Percentiles rank a stretch among this genome's conserved stretches.
These are phyloP conservation scores for Phrynocephalus forsythii DNA, from an alignment of 2,797 vertebrate genomes.

Conservation along the genomic window DNA sequence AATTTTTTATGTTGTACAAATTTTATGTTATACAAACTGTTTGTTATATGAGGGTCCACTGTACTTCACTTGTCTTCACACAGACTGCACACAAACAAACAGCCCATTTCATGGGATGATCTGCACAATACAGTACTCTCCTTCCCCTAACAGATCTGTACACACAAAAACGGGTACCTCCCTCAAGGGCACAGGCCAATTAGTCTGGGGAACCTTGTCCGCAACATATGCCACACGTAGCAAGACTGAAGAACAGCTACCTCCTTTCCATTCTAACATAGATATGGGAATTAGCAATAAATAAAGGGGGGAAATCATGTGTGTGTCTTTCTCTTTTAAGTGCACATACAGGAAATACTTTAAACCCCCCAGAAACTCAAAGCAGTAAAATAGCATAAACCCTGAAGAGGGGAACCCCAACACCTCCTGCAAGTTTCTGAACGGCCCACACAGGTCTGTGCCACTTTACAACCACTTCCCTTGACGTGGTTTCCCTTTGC, in stretches of 20 bases:
- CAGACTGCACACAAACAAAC: neutral
- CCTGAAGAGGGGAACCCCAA: neutral
- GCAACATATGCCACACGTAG: neutral
- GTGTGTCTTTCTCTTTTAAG: neutral
- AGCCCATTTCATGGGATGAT: neutral
- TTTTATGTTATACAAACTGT: no score
- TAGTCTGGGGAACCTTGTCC: neutral
- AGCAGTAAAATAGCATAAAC: neutral
- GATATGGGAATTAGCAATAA: neutral
- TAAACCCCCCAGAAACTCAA: neutral
- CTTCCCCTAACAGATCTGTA: neutral
- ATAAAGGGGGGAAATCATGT: neutral
- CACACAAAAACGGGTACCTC: neutral
- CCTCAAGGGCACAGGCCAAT: neutral
- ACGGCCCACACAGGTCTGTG: neutral
- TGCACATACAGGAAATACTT: neutral
- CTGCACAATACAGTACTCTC: neutral
- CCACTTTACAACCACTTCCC: neutral
- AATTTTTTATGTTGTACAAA: no score
- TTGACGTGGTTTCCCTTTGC: neutral
- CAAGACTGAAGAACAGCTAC: no score
- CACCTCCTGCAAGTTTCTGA: neutral
- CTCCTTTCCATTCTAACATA: neutral
- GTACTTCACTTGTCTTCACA: no score
- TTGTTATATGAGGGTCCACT: no score